Evolutionary conservation across 1,140 invertebrate species (phyloP).

Genomic region (Lepidurus packardi): DNA sequence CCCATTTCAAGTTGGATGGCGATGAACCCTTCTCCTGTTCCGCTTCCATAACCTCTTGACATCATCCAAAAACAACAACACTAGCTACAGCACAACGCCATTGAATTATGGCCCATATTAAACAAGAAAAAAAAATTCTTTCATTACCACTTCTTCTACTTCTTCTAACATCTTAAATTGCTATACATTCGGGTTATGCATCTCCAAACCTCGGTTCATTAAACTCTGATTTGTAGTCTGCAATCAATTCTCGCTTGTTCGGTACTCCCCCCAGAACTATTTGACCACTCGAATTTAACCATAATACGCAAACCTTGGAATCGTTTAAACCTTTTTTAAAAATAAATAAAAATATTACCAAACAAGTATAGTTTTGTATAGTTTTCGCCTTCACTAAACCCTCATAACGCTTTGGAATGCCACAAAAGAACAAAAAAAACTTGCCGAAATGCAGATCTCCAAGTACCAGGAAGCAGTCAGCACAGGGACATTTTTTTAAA

Average conservation of each 20-base stretch:
- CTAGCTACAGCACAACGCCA: background rate
- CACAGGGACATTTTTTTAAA: background rate
- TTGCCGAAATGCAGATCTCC: background rate
- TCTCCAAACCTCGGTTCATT: conserved; percentile 16
- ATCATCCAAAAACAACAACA: background rate
- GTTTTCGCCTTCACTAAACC: no score
- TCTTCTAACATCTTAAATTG: conserved; percentile 10
- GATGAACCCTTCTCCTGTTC: conserved; percentile 16
- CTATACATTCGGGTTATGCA: background rate
- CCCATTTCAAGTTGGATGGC: background rate
- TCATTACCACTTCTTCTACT: background rate
- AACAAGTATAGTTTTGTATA: no score
- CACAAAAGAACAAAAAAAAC: no score
- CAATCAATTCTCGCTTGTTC: background rate
- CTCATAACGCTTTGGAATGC: no score
- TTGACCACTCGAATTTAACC: no score
- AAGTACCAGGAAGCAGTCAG: background rate
- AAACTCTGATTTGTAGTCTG: background rate
- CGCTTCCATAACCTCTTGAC: conserved; percentile 7
- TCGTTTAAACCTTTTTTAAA: no score
- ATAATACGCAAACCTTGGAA: no score
- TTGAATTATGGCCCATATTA: background rate
- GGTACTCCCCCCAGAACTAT: background rate
- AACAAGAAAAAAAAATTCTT: background rate
- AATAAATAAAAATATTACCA: no score